A percentile compares a stretch with the other conserved stretches of the same genome.
phyloP scores from a whole-genome alignment of 2,888 invertebrate genomes.

The Apotomis betuletana region DNA sequence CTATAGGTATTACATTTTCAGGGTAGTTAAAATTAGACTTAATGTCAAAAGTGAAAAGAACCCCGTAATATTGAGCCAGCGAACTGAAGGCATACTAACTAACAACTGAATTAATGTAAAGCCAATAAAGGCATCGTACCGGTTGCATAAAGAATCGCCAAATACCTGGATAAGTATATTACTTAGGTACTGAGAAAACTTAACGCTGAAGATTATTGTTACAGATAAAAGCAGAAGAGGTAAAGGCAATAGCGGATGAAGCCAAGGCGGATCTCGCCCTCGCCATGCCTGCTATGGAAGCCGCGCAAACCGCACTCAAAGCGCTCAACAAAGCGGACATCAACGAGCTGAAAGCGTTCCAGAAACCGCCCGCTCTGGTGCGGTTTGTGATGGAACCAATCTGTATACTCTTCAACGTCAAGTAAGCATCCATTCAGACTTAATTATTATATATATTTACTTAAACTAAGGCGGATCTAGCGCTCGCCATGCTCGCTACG shows the following conservation, averaged over 20 bases:
- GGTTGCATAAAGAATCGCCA: no score
- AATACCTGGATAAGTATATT: not conserved
- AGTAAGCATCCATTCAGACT: slow-evolving; percentile 77
- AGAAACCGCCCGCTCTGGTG: slow-evolving; percentile 93
- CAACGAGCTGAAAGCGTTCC: slow-evolving; percentile 94
- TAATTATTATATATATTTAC: no score
- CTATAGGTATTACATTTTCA: no score
- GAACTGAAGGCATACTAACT: no score
- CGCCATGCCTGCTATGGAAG: slow-evolving; percentile 93
- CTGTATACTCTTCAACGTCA: slow-evolving; percentile 90
- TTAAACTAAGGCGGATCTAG: slow-evolving; percentile 92
- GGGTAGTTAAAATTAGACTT: no score
- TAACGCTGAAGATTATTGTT: not conserved
- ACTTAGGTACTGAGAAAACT: not conserved
- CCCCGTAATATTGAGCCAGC: no score
- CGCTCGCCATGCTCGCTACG: slow-evolving; percentile 91
- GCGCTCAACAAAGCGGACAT: slow-evolving; percentile 95
- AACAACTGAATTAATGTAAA: no score
- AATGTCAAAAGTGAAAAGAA: no score
- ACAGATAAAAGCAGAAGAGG: slow-evolving; percentile 92
- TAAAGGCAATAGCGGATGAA: slow-evolving; percentile 92
- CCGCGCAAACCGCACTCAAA: slow-evolving; percentile 92
- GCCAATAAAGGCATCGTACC: no score
- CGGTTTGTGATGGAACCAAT: slow-evolving; percentile 96
- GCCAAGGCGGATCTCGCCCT: slow-evolving; percentile 94